These are phyloP conservation scores for Ciconia maguari DNA, from an alignment of 2,113 vertebrate genomes.

Conservation along the genomic window DNA sequence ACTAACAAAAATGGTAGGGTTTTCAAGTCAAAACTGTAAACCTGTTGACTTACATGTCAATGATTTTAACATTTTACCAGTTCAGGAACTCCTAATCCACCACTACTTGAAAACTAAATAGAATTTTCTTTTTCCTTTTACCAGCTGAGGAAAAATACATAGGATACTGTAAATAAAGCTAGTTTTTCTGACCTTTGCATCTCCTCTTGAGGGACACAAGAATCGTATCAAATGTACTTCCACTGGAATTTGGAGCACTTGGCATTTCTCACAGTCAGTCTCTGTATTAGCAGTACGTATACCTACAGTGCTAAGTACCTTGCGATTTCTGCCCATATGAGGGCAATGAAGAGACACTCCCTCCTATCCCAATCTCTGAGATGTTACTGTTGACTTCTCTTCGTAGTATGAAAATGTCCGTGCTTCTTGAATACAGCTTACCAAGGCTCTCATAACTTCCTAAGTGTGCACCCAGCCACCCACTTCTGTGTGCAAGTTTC, in stretches of 20 bases:
- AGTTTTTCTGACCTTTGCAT: background rate
- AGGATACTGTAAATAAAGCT: background rate
- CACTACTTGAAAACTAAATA: background rate
- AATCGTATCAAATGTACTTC: background rate
- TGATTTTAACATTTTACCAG: background rate
- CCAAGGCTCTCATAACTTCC: background rate
- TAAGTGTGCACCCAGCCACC: background rate
- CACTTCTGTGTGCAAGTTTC: background rate
- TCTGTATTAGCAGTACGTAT: background rate
- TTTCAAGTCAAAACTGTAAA: background rate
- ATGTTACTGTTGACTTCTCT: background rate
- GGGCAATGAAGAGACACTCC: background rate
- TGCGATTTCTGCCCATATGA: background rate
- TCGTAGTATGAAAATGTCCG: rapidly evolving
- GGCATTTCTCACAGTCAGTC: background rate
- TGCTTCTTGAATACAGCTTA: background rate
- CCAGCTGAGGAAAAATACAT: background rate
- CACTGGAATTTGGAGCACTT: background rate
- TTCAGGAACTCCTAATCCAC: background rate
- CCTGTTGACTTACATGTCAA: background rate
- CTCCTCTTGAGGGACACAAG: background rate
- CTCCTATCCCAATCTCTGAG: background rate
- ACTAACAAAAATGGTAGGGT: background rate
- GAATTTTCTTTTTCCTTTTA: background rate
- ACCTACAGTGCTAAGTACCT: background rate